Base-by-base conservation (phyloP, 2,797 vertebrate genomes). In the Percopsis omiscomaycus region DNA sequence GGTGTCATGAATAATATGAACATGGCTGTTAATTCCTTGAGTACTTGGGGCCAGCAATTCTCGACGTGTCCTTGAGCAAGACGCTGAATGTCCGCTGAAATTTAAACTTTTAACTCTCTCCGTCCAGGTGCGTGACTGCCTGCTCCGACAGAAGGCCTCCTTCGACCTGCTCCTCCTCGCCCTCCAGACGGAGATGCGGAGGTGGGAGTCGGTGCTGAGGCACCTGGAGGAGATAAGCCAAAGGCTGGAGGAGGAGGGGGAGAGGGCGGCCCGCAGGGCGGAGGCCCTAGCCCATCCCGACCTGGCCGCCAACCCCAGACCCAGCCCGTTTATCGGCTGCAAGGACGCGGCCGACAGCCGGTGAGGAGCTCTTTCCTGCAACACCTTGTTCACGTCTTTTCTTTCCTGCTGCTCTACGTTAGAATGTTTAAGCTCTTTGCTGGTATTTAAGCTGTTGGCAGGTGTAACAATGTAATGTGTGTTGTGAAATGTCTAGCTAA, bases 101-200 rank as follows among this genome's bases (percentile, higher is more conserved):
- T 47, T 0, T 32, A 5, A 8, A 44, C 37, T 9, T 8, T 5
- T 3, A 3, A 32, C n/a, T 64, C 12, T 66, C 29, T 47, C 0
- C 16, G 42, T 14, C 46, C 71, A 94, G 80, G 89, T 98, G 62
- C 88, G 90, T 32, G 90, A 91, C 80, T 93, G 94, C 75, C 84
- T 99, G 28, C 86, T 96, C 63, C 94, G 89, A 42, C 97, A 98
- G 80, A 97, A 94, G 75, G 91, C 93, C 0, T 95, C 93, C 0
- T 96, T 96, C 81, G 96, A 99, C 27, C 78, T 99, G 76, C 75
- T 98, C 56, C 93, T 91, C 47, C 73, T 98, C 61, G 91, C 90
- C 48, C 95, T 86, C 78, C 91, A 96, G 86, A 79, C 92, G 73
- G 96, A 98, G 81, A 70, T 94, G 49, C 92, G 88, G 67, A 91